Evolutionary conservation across 2,113 vertebrate genomes (phyloP).

Genomic region (Oreochromis niloticus): DNA sequence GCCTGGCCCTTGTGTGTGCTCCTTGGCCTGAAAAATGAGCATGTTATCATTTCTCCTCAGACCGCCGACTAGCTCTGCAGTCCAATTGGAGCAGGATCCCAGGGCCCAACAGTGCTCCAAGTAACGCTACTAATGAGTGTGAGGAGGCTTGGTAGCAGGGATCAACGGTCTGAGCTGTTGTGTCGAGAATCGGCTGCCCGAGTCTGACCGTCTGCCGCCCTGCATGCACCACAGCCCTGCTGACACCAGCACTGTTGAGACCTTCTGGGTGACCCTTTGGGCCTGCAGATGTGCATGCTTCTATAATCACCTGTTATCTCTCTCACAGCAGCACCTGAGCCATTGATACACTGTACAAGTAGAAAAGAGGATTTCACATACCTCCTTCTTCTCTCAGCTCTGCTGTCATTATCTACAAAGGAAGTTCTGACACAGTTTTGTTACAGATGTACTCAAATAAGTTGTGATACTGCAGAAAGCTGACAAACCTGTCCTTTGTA

Average conservation of each 20-base stretch:
- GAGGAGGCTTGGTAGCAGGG: slow-evolving; percentile 26
- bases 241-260: slow-evolving; percentile 1
- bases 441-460: not conserved
- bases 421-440: not conserved
- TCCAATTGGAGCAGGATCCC: slow-evolving; percentile 26
- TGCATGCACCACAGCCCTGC: not conserved
- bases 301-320: slow-evolving; percentile 56
- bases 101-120: slow-evolving; percentile 11
- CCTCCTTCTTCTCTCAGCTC: not conserved
- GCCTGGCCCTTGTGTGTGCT: slow-evolving; percentile 22
- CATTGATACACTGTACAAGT: not conserved
- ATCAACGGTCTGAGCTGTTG: slow-evolving; percentile 33
- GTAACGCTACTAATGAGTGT: slow-evolving; percentile 57
- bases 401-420: not conserved
- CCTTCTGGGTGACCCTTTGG: not conserved
- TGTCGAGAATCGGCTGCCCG: slow-evolving; percentile 12
- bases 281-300: slow-evolving; percentile 6
- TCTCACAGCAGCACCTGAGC: slow-evolving; percentile 46
- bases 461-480: not conserved
- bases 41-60: slow-evolving; percentile 51
- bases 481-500: not conserved
- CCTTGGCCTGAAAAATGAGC: slow-evolving; percentile 27
- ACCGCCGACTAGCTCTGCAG: not conserved
- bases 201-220: slow-evolving; percentile 6
- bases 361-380: not conserved